phyloP scores from a whole-genome alignment of 2,888 invertebrate species.

The Papilio protenor region DNA sequence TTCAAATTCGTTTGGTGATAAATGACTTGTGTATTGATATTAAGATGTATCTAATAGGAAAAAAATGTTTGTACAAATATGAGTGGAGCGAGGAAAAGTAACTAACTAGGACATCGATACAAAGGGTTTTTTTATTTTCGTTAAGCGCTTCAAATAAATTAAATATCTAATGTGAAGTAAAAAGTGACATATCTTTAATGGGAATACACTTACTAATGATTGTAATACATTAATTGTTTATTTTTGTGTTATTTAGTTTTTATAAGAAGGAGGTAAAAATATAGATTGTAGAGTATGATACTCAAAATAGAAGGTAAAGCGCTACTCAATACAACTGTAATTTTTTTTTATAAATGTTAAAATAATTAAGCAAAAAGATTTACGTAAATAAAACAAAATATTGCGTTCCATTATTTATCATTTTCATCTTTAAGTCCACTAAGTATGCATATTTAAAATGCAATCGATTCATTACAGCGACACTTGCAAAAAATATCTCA shows the following conservation, averaged over 20 bases:
- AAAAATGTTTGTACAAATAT: background rate
- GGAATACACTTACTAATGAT: no score
- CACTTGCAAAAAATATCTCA: constrained; percentile 28
- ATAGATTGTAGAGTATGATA: no score
- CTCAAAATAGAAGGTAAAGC: no score
- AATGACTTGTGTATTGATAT: background rate
- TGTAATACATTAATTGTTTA: no score
- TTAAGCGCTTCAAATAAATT: no score
- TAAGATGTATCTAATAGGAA: background rate
- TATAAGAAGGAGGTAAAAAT: no score
- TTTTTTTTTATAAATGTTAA: background rate
- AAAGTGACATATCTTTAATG: no score
- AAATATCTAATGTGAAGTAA: no score
- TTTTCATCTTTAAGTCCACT: background rate
- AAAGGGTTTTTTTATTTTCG: no score
- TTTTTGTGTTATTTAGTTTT: no score
- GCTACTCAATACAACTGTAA: no score
- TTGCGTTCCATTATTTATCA: constrained; percentile 4
- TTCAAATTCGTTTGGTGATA: background rate
- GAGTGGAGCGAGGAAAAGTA: background rate
- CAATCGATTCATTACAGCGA: constrained; percentile 29
- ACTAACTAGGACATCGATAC: no score
- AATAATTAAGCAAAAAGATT: background rate
- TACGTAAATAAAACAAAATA: background rate
- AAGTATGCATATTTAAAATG: constrained; percentile 11